Conservation (phyloP, 2,113 vertebrate species). For the Pithys albifrons region DNA sequence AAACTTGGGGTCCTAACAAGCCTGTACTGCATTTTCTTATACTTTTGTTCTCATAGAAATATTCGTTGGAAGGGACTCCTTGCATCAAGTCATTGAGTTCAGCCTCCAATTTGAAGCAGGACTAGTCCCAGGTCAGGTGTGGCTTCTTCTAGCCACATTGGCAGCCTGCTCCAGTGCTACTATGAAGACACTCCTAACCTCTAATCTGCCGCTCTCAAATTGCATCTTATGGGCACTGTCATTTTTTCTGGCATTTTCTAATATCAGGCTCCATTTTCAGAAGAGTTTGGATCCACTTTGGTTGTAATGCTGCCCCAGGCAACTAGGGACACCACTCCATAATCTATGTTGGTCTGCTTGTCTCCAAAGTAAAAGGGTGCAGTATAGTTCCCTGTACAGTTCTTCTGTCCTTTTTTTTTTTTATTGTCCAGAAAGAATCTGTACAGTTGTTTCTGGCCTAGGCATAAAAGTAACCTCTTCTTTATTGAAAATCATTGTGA, state of each 20-base stretch:
- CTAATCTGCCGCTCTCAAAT: neutral
- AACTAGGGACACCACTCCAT: neutral
- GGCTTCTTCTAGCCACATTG: neutral
- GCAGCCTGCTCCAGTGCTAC: neutral
- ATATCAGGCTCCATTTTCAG: neutral
- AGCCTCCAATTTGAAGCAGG: neutral
- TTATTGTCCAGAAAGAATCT: neutral
- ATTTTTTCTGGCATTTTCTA: neutral
- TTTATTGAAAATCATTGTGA: neutral
- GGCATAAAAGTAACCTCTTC: neutral
- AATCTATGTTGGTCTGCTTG: neutral
- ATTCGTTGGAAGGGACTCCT: neutral
- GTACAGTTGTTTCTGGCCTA: neutral
- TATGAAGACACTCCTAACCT: neutral
- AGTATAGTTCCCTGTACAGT: neutral
- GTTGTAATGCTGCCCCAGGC: neutral
- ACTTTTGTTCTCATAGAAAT: neutral
- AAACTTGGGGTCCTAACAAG: neutral
- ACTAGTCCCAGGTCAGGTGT: neutral
- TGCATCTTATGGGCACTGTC: neutral
- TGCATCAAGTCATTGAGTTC: neutral
- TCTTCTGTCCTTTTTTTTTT: neutral
- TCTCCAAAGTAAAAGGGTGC: neutral
- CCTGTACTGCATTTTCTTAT: neutral
- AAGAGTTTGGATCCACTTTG: neutral